Evolutionary conservation across 2,113 vertebrate species (phyloP).

Genomic region (Plestiodon gilberti): DNA sequence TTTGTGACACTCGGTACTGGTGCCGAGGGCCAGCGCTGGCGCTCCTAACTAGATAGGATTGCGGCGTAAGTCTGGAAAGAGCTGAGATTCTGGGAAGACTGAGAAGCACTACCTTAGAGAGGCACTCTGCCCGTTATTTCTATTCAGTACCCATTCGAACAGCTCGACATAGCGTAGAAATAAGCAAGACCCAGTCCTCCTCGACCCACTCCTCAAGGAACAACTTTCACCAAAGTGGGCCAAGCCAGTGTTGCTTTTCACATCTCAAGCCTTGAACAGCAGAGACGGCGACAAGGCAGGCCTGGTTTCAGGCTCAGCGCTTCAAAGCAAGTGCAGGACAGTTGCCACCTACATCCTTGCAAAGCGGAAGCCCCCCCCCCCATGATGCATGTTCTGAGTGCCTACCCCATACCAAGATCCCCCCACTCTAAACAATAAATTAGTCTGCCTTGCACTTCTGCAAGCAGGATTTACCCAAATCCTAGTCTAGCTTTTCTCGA

Average conservation of each 20-base stretch:
- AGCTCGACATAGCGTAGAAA: background rate
- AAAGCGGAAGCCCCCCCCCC: background rate
- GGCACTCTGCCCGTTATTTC: background rate
- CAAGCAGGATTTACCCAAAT: background rate
- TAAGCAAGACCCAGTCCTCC: background rate
- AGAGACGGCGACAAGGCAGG: background rate
- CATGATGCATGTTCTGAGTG: background rate
- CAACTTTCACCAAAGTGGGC: background rate
- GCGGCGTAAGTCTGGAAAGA: background rate
- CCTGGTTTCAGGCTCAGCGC: background rate
- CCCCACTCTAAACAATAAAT: background rate
- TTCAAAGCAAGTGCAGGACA: background rate
- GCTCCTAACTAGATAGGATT: no score
- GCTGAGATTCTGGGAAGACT: background rate
- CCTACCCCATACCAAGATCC: background rate
- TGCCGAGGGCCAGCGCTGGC: no score
- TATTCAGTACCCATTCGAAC: background rate
- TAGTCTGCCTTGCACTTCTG: background rate
- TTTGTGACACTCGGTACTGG: no score
- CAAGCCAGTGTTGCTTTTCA: background rate
- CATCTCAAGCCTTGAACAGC: no score
- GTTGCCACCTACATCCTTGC: background rate
- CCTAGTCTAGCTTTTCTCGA: background rate
- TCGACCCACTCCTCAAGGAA: background rate
- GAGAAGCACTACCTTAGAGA: background rate